Evolutionary conservation across 2,888 invertebrate genomes (phyloP), one percentile per base, ranked within the genome.

Genomic region (Mesorhabditis belari): DNA sequence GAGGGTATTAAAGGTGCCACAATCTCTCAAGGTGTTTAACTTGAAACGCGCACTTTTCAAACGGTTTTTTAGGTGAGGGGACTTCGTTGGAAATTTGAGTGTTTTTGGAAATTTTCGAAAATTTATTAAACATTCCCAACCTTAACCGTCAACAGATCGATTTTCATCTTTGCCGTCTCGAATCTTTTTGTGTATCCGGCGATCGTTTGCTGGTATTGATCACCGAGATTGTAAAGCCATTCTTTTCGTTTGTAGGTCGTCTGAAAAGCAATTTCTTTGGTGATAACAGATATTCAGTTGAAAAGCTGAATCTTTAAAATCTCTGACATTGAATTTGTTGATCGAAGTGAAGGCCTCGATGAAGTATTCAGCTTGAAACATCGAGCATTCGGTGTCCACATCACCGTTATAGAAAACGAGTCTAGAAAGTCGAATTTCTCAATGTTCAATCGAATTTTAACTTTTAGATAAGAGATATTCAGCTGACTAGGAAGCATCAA

Each of bases 351-450:
- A 64, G 55, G 64, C 61, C 59, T 73, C 70, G 35, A 73, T 61
- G 59, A 70, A 58, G 35, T 68, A 66, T 57, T 69, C 60, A 6
- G 74, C 71, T 52, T 71, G 70, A 52, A 75, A 63, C 69, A 75
- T 67, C 12, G 64, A 60, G 56, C 72, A 74, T 3, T 70, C 73
- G 1, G 69, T 66, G 57, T 75, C 73, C 24, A 64, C 67, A 62
- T 75, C 75, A 60, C 75, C 73, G 59, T 74, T 75, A 63, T 73
- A 74, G 52, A 75, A 57, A 25, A 75, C 62, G 29, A 74, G 65
- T 21, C 68, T 68, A 57, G 23, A 61, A 57, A n/a, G 0, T 23
- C 6, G 21, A n/a, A 19, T 29, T 35, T n/a, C n/a, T n/a, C n/a
- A n/a, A n/a, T n/a, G n/a, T n/a, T n/a, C n/a, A n/a, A n/a, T n/a